Conservation (phyloP, 2,888 invertebrate genomes). For the Anthrax anthrax region DNA sequence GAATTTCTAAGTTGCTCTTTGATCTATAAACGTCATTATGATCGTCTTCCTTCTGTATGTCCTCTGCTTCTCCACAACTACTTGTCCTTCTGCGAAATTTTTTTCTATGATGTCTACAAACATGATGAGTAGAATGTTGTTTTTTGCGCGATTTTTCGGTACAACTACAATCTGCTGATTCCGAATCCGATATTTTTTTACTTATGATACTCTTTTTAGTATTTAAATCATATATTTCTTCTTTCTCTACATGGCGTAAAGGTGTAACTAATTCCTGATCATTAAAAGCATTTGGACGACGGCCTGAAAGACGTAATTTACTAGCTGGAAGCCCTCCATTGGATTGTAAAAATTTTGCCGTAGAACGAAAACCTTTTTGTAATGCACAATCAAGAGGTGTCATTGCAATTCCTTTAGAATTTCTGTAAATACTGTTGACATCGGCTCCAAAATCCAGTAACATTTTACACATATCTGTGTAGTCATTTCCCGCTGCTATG, state of each 20-base stretch:
- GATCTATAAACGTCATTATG: constrained; percentile 30
- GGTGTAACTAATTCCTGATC: constrained; percentile 30
- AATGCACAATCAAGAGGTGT: constrained; percentile 87
- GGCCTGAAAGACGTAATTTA: constrained; percentile 38
- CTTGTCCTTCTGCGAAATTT: constrained; percentile 28
- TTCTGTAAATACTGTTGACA: constrained; percentile 70
- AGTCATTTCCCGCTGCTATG: constrained; percentile 85
- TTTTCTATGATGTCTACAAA: constrained; percentile 24
- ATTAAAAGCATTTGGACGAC: constrained; percentile 28
- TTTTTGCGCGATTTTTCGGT: constrained; percentile 25
- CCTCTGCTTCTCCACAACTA: constrained; percentile 28
- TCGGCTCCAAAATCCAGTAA: constrained; percentile 72
- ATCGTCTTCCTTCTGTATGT: constrained; percentile 12
- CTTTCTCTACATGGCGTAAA: constrained; percentile 29
- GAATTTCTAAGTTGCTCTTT: constrained; percentile 33
- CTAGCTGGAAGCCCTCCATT: constrained; percentile 76
- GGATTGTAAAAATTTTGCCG: constrained; percentile 83
- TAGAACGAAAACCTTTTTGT: constrained; percentile 71
- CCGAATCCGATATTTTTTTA: constrained; percentile 15
- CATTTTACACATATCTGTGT: constrained; percentile 83
- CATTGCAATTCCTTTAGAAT: constrained; percentile 68
- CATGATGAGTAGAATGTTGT: constrained; percentile 24
- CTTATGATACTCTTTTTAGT: constrained; percentile 16
- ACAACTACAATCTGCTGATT: constrained; percentile 27
- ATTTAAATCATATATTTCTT: constrained; percentile 26